A percentile compares a stretch with the other conserved stretches of the same genome.
phyloP scores from a whole-genome alignment of 2,113 vertebrate genomes.

The Octodon degus region DNA sequence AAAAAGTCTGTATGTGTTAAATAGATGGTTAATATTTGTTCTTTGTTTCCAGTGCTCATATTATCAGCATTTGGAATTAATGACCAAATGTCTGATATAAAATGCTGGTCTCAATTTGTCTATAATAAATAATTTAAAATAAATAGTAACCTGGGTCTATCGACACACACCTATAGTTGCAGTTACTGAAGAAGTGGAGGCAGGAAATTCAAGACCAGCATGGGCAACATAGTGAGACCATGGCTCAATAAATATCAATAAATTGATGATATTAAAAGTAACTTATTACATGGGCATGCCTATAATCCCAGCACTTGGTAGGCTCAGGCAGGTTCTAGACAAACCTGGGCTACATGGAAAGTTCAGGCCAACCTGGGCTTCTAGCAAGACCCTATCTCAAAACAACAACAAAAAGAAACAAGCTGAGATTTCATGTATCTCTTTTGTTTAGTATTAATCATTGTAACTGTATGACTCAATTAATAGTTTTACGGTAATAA shows the following conservation, averaged over 20 bases:
- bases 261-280: neutral
- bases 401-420: neutral
- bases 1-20: neutral
- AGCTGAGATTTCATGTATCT: neutral
- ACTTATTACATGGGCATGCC: neutral
- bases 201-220: neutral
- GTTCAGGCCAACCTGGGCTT: too few relatives aligned
- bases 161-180: neutral
- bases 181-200: neutral
- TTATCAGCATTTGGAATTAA: conserved; percentile 48
- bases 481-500: neutral
- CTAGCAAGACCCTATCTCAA: neutral
- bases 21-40: neutral
- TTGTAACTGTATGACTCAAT: neutral
- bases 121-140: conserved; percentile 33
- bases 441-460: neutral
- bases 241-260: neutral
- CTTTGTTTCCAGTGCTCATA: conserved; percentile 23
- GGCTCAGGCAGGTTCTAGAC: neutral
- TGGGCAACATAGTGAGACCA: neutral
- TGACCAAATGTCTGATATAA: conserved; percentile 10
- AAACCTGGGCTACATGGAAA: too few relatives aligned
- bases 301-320: neutral
- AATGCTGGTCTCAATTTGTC: neutral
- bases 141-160: neutral